Base-by-base conservation (phyloP, 2,797 vertebrate genomes). In the Xyrichtys novacula region DNA sequence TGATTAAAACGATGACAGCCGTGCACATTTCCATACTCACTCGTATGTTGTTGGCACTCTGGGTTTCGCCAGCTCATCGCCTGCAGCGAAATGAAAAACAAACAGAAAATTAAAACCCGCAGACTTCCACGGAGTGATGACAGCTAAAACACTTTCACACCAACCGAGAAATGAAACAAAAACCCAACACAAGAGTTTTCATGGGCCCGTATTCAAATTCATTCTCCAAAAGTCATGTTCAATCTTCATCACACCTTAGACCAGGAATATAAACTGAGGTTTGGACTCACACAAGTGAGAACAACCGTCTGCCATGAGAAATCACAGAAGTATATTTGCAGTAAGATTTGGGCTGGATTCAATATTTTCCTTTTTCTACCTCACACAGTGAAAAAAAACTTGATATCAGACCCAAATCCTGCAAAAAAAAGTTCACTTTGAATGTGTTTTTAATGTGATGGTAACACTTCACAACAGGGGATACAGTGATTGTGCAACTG, bases 21-120 rank as follows among this genome's bases (percentile, higher is more conserved):
- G 7, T 12, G 19, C 56, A 17, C 11, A 26, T 56, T 78, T n/a
- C 31, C 5, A 31, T 81, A 96, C 97, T 94, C 95, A 99, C 98
- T 99, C 98, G 58, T 91, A 78, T 57, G 91, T 74, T 64, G 94
- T 76, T 66, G 94, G 91, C 74, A 88, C 82, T 87, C 95, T 96
- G 78, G 92, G 65, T 82, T 95, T 97, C 77, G 92, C 92, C 85
- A 98, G 92, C 82, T 99, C 98, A 83, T 99, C 98, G 91, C 93
- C 98, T 99, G 90, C 83, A 90, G 71, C 58, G 40, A 71, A 38
- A 81, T 56, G 61, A 78, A 83, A 83, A 76, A 79, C 68, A 83
- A 69, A 65, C 49, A 25, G 9, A 49, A 64, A 53, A 40, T 55
- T 7, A 47, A 47, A 43, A 52, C 11, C 8, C 9, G 6, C 32